Evolutionary conservation across 2,888 invertebrate genomes (phyloP).

Genomic region (Orchesellides sinensis): DNA sequence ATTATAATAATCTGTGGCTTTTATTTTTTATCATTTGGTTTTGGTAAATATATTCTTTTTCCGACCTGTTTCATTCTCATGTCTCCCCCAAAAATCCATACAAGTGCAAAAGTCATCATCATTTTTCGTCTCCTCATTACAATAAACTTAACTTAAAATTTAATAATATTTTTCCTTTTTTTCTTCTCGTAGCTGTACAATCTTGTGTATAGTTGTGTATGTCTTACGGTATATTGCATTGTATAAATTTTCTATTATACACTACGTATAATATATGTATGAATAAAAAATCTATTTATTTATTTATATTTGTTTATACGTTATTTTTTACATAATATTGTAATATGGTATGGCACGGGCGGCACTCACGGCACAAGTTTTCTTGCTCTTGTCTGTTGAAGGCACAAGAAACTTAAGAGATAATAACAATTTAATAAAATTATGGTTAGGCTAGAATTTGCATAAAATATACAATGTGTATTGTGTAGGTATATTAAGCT

Average conservation of each 20-base stretch:
- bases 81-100: constrained; percentile 19
- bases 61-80: constrained; percentile 10
- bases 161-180: constrained; percentile 16
- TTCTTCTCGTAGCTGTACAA: not conserved
- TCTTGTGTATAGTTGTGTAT: not conserved
- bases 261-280: too few species aligned
- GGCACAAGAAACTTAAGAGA: constrained; percentile 22
- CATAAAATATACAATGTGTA: too few species aligned
- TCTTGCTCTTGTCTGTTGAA: not conserved
- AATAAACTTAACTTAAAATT: constrained; percentile 15
- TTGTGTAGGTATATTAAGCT: too few species aligned
- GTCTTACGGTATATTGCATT: too few species aligned
- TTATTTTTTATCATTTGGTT: constrained; percentile 11
- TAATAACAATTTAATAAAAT: not conserved
- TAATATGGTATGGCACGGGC: constrained; percentile 28
- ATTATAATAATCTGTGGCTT: constrained; percentile 24
- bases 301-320: not conserved
- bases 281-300: not conserved
- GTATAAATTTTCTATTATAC: too few species aligned
- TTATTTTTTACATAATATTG: not conserved
- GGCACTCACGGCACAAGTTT: constrained; percentile 42
- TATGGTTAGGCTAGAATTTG: too few species aligned
- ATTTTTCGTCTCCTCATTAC: constrained; percentile 15
- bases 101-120: constrained; percentile 25
- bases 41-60: not conserved